Conservation (phyloP, 1,140 invertebrate species). For the Olivierus martensii region DNA sequence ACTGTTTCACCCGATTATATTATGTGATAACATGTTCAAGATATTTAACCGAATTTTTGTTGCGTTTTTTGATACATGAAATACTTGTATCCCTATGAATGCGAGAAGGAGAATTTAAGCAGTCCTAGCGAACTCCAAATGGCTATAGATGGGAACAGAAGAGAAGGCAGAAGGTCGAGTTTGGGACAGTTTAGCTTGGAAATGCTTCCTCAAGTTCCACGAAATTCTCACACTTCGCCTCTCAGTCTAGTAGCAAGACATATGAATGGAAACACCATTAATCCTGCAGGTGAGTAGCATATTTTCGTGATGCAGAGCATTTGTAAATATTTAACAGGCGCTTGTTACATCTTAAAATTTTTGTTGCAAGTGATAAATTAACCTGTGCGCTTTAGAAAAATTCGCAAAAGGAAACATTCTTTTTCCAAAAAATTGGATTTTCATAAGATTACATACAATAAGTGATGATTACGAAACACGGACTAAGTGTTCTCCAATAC, state of each 20-base stretch:
- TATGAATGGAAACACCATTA: slow-evolving; percentile 9
- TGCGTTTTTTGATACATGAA: slow-evolving; percentile 88
- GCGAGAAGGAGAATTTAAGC: slow-evolving; percentile 84
- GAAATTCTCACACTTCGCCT: slow-evolving; percentile 50
- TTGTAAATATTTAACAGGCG: too few species aligned
- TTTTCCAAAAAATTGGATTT: too few species aligned
- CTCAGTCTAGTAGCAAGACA: slow-evolving; percentile 47
- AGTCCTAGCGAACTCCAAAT: slow-evolving; percentile 83
- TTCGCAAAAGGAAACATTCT: too few species aligned
- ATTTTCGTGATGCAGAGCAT: too few species aligned
- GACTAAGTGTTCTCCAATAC: too few species aligned
- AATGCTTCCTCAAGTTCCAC: slow-evolving; percentile 18
- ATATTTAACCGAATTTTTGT: slow-evolving; percentile 12
- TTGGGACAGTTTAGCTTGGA: slow-evolving; percentile 68
- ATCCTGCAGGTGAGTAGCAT: too few species aligned
- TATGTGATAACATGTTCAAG: not conserved
- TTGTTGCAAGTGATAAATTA: too few species aligned
- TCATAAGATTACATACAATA: too few species aligned
- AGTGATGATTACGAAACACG: too few species aligned
- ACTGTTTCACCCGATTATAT: too few species aligned
- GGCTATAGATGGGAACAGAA: slow-evolving; percentile 93
- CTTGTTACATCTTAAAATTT: too few species aligned
- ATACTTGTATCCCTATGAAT: slow-evolving; percentile 97
- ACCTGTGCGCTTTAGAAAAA: too few species aligned
- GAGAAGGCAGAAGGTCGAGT: slow-evolving; percentile 84